A percentile compares a stretch with the other conserved stretches of the same genome.
These are phyloP conservation scores for Delphinus delphis DNA, from an alignment of 2,113 vertebrate genomes.

Conservation along the genomic window DNA sequence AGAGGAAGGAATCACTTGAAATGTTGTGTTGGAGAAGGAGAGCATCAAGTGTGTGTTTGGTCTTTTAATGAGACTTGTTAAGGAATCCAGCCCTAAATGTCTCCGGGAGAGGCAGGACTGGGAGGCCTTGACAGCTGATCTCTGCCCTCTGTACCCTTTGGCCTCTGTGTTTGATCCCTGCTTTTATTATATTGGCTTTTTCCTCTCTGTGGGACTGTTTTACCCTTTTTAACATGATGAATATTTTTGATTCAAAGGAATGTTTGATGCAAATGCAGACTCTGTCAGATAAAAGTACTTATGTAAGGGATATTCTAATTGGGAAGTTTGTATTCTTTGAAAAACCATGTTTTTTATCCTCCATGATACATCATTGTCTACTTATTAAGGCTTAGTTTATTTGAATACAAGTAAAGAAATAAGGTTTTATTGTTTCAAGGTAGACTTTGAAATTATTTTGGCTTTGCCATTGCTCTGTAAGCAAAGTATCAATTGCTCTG, in stretches of 20 bases:
- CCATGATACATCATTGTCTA: neutral
- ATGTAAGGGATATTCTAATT: neutral
- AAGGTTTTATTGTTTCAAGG: neutral
- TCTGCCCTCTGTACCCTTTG: slow-evolving; percentile 4
- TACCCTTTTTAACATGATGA: neutral
- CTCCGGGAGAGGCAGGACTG: slow-evolving; percentile 9
- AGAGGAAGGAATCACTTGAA: neutral
- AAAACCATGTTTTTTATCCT: neutral
- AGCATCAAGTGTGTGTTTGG: neutral
- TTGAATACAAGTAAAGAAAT: neutral
- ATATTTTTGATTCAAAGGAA: slow-evolving; percentile 22
- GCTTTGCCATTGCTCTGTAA: neutral
- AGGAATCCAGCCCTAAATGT: neutral
- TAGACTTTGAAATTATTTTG: neutral
- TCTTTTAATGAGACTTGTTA: neutral
- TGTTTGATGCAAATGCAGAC: slow-evolving; percentile 29
- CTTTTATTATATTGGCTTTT: slow-evolving; percentile 19
- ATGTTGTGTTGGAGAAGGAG: neutral
- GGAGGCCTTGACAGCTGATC: neutral
- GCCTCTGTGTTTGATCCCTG: neutral
- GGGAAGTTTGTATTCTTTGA: slow-evolving; percentile 5
- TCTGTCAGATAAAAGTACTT: neutral
- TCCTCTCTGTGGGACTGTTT: slow-evolving; percentile 36
- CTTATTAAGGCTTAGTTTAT: neutral
- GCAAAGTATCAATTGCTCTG: neutral